Evolutionary conservation across 2,888 invertebrate genomes (phyloP), one percentile per base, ranked within the genome.

Genomic region (Operophtera brumata): DNA sequence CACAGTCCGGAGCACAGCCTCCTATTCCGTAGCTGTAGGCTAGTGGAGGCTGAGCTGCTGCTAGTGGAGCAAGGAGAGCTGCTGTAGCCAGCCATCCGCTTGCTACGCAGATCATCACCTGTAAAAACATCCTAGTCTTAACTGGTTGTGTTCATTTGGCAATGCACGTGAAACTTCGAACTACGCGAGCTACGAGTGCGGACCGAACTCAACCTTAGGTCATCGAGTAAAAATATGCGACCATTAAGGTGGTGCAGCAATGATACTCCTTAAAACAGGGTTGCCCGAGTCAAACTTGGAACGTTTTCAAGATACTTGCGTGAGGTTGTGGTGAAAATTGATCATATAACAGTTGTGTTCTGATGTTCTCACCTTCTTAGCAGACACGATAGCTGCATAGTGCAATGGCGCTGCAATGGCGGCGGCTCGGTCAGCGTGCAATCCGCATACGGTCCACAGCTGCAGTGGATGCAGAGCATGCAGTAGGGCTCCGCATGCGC

Each of bases 371-470:
- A 93, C 94, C 90, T 94, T 94, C 66, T 91, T 92, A 0, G 94
- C 93, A 36, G 93, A 95, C 14, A 96, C 94, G 53, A 95, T 90
- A 47, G 94, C 94, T 25, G 94, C 93, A 80, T 96, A 96, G 75
- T 96, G 95, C 56, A 96, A 81, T 0, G 96, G 96, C 0, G 95
- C 93, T 0, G 95, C 93, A 47, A 96, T 96, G 39, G 96, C 95
- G 58, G 95, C 95, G 61, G 95, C 96, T 57, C 95, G 90, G 81
- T 95, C 95, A 54, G 94, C 94, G 73, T 95, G 95, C 58, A 96
- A 89, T 4, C 95, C 95, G 65, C 95, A 94, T 30, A 96, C 93
- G 2, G 95, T 95, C 95, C 95, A 96, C 61, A 95, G 85, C 37
- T 94, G 93, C 55, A 95, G 88, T 3, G 95, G 94, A 69, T 95